These are phyloP conservation scores for Parasteatoda tepidariorum DNA, from an alignment of 1,140 invertebrate species.

Conservation along the genomic window DNA sequence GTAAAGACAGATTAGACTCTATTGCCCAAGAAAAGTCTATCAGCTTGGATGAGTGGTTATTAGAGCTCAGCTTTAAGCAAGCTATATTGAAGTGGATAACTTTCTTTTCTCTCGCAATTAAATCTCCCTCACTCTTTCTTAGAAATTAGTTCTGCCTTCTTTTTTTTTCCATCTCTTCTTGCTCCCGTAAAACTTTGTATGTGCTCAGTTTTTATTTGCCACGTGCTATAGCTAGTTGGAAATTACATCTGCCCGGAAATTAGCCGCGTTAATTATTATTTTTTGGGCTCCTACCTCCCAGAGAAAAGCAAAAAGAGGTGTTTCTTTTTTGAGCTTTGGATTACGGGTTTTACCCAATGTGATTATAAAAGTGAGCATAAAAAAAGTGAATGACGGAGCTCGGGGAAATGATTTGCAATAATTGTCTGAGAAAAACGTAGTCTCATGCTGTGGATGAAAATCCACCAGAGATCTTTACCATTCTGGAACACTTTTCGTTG, in stretches of 20 bases:
- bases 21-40: slow-evolving; percentile 40
- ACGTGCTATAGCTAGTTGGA: slow-evolving; percentile 18
- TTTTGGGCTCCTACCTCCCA: neutral
- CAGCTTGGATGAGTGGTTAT: slow-evolving; percentile 40
- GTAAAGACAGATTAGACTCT: slow-evolving; percentile 44
- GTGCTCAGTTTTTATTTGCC: slow-evolving; percentile 21
- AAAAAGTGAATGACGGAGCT: too few relatives aligned
- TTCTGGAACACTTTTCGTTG: too few relatives aligned
- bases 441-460: too few relatives aligned
- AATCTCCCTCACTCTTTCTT: slow-evolving; percentile 15
- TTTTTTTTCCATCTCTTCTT: neutral
- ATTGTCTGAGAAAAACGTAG: too few relatives aligned
- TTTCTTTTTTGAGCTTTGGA: neutral
- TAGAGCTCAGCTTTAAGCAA: slow-evolving; percentile 38
- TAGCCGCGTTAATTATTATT: slow-evolving; percentile 39
- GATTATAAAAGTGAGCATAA: neutral
- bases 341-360: neutral
- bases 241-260: slow-evolving; percentile 23
- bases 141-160: slow-evolving; percentile 39
- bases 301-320: neutral
- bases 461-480: too few relatives aligned
- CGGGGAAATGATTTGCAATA: too few relatives aligned
- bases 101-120: slow-evolving; percentile 46
- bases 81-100: neutral
- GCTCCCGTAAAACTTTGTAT: neutral